Evolutionary conservation across 2,113 vertebrate species (phyloP), one percentile per base, ranked within the genome.

Genomic region (Glaucidium brasilianum): DNA sequence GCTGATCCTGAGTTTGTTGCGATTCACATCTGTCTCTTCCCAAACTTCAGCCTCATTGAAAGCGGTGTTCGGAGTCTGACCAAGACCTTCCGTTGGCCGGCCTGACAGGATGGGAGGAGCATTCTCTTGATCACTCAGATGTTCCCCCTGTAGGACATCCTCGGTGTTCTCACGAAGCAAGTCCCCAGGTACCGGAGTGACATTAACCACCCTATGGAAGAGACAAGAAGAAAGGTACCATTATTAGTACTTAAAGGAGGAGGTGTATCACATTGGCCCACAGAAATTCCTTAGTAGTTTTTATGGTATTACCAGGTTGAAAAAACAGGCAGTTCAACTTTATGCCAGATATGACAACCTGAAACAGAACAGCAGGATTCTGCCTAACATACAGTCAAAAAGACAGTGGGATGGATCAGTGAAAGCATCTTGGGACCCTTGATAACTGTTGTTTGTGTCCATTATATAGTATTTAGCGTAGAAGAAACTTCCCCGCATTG

Each of bases 1-100:
- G 98, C 99, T 99, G 98, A 99, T 99, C 97, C 99, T 98, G 97
- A 99, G 99, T 98, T 99, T 99, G 99, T 99, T 99, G 92, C 99
- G 98, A 98, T 99, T 99, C 96, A 99, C 99, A 95, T 99, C 99
- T 0, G 99, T 99, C 97, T 99, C 99, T 90, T 99, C 99, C 99
- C 99, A 99, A 92, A 98, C 97, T 88, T 99, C 99, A 19, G 98
- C 98, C 95, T 99, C 99, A 25, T 98, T 98, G 91, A 98, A 98
- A 73, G 75, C 85, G 0, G 97, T 80, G 83, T 98, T 98, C 29
- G 98, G 96, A 12, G 97, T 66, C 43, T 98, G 98, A 29, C 97
- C 97, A 58, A 98, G 96, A 34, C 96, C 97, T 20, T 99, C 99
- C 0, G 96, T 92, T 5, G 98, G 98, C 20, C 99, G 98, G 41